A percentile compares a stretch with the other conserved stretches of the same genome.
phyloP scores from a whole-genome alignment of 2,888 invertebrate genomes.

The Chirona hameri region DNA sequence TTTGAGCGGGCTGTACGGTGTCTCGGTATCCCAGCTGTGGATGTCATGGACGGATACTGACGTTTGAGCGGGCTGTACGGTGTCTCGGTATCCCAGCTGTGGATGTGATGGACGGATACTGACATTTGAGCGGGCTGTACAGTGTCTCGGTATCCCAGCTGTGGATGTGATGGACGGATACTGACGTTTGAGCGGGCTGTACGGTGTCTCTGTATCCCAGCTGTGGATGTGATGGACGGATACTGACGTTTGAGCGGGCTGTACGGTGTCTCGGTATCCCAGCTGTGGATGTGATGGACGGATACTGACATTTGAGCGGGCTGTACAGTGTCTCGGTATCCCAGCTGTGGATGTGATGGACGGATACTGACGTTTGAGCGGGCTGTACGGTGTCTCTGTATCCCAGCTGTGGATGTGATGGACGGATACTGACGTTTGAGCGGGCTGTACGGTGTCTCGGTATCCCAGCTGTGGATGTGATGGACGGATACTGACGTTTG shows the following conservation, averaged over 20 bases:
- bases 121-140: constrained; percentile 34
- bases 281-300: constrained; percentile 44
- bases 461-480: constrained; percentile 41
- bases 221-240: constrained; percentile 45
- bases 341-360: constrained; percentile 44
- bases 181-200: constrained; percentile 42
- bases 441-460: constrained; percentile 36
- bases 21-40: constrained; percentile 41
- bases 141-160: constrained; percentile 36
- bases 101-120: constrained; percentile 45
- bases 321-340: constrained; percentile 36
- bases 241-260: constrained; percentile 43
- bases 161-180: constrained; percentile 46
- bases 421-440: constrained; percentile 46
- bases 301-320: constrained; percentile 39
- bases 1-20: constrained; percentile 35
- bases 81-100: constrained; percentile 36
- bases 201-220: constrained; percentile 36
- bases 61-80: constrained; percentile 39
- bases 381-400: constrained; percentile 36
- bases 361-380: constrained; percentile 44
- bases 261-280: constrained; percentile 36
- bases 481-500: constrained; percentile 47
- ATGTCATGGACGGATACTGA: constrained; percentile 46
- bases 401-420: constrained; percentile 42